Percentiles rank a stretch among this genome's conserved stretches.
Evolutionary conservation across 2,888 invertebrate species (phyloP).

Genomic region (Noctua janthe): DNA sequence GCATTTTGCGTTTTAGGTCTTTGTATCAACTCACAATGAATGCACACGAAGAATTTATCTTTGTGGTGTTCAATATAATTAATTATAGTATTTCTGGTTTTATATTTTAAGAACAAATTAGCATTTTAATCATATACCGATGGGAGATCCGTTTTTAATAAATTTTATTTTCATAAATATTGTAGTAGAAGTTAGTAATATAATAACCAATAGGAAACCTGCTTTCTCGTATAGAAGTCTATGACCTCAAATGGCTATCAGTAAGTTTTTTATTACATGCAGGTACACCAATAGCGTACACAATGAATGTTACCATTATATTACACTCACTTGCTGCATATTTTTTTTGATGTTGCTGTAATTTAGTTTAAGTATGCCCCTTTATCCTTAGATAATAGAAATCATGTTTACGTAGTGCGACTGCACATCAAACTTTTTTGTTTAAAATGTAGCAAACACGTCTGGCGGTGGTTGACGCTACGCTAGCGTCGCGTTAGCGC

Average conservation of each 20-base stretch:
- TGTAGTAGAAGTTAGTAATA: conserved; percentile 16
- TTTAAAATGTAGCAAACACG: not conserved
- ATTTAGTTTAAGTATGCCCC: not conserved
- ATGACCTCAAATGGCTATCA: conserved; percentile 59
- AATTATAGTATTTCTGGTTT: conserved; percentile 49
- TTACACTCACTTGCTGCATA: not conserved
- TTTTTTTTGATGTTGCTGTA: not conserved
- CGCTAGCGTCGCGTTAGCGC: too few species aligned
- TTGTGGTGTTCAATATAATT: conserved; percentile 27
- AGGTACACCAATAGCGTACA: conserved; percentile 28
- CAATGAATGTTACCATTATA: conserved; percentile 18
- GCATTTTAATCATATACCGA: conserved; percentile 48
- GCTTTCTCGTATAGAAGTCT: conserved; percentile 53
- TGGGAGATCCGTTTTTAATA: conserved; percentile 37
- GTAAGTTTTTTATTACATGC: conserved; percentile 28
- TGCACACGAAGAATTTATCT: not conserved
- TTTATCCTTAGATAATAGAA: not conserved
- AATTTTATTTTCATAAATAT: conserved; percentile 27
- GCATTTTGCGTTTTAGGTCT: conserved; percentile 8
- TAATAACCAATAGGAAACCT: conserved; percentile 46
- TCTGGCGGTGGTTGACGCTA: not conserved
- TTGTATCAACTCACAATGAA: conserved; percentile 10
- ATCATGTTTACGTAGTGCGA: not conserved
- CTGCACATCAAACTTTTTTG: not conserved
- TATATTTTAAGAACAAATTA: conserved; percentile 40